phyloP scores from a whole-genome alignment of 2,888 invertebrate species.

The Tiliacea citrago region DNA sequence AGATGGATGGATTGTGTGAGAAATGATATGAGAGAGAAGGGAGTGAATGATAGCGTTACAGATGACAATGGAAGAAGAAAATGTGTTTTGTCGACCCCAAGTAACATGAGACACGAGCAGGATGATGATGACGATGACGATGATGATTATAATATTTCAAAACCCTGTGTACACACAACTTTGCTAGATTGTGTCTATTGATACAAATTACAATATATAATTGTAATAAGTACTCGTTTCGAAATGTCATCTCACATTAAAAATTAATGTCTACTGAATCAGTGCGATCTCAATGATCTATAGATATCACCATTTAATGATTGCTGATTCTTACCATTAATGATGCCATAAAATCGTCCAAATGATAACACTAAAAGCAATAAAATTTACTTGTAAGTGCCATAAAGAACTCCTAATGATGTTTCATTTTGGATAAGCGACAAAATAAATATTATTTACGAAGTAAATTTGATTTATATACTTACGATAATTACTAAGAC shows the following conservation, averaged over 20 bases:
- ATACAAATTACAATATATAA: not conserved
- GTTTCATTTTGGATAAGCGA: constrained; percentile 33
- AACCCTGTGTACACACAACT: not conserved
- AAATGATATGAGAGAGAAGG: too few relatives aligned
- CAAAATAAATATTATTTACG: constrained; percentile 29
- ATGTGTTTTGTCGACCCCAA: too few relatives aligned
- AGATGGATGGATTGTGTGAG: too few relatives aligned
- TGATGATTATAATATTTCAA: not conserved
- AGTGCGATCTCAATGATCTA: constrained; percentile 14
- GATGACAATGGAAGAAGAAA: too few relatives aligned
- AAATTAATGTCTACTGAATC: constrained; percentile 17
- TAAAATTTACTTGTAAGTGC: constrained; percentile 59
- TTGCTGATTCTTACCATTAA: constrained; percentile 53
- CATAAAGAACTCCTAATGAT: constrained; percentile 59
- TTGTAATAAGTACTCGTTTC: not conserved
- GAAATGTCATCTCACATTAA: not conserved
- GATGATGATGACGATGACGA: too few relatives aligned
- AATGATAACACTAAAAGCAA: constrained; percentile 45
- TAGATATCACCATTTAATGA: constrained; percentile 51
- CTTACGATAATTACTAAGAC: constrained; percentile 12
- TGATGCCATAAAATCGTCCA: constrained; percentile 58
- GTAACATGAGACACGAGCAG: too few relatives aligned
- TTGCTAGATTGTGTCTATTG: not conserved
- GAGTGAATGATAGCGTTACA: too few relatives aligned
- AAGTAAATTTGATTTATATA: constrained; percentile 28